phyloP scores from a whole-genome alignment of 2,888 invertebrate species.

The Calliopum simillimum region DNA sequence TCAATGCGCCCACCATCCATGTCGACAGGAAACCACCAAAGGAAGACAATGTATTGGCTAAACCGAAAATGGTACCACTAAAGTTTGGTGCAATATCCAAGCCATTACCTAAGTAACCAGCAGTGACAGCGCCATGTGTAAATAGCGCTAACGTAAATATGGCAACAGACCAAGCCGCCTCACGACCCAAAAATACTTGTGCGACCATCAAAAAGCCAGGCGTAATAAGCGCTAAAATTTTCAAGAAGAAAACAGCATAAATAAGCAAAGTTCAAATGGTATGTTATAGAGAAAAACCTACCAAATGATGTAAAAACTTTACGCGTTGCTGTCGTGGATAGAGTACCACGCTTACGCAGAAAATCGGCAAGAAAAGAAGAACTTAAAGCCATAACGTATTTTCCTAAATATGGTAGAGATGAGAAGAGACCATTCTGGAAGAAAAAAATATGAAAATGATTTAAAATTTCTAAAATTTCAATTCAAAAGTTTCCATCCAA shows the following conservation, averaged over 20 bases:
- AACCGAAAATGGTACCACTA: slow-evolving; percentile 87
- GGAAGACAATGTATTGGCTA: slow-evolving; percentile 89
- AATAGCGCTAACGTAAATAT: slow-evolving; percentile 85
- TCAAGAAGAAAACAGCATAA: slow-evolving; percentile 8
- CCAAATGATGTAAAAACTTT: slow-evolving; percentile 76
- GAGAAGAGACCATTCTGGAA: slow-evolving; percentile 83
- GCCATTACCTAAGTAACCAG: slow-evolving; percentile 87
- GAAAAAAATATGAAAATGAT: slow-evolving; percentile 14
- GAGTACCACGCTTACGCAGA: slow-evolving; percentile 74
- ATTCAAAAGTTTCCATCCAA: slow-evolving; percentile 36
- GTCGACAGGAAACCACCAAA: slow-evolving; percentile 86
- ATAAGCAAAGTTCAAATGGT: background rate
- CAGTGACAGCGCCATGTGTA: slow-evolving; percentile 87
- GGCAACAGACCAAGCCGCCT: slow-evolving; percentile 78
- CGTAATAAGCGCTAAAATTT: slow-evolving; percentile 71
- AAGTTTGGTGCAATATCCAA: slow-evolving; percentile 91
- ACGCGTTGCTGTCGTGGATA: slow-evolving; percentile 80
- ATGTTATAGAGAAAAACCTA: no score
- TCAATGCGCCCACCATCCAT: slow-evolving; percentile 82
- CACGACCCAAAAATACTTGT: slow-evolving; percentile 78
- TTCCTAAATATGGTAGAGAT: slow-evolving; percentile 87
- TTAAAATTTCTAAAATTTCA: background rate
- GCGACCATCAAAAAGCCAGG: slow-evolving; percentile 81
- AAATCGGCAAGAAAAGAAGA: slow-evolving; percentile 82
- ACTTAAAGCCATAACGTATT: slow-evolving; percentile 82